Percentiles rank a stretch among this genome's conserved stretches.
phyloP scores from a whole-genome alignment of 2,113 vertebrate genomes.

The Romanogobio albipinnatus region DNA sequence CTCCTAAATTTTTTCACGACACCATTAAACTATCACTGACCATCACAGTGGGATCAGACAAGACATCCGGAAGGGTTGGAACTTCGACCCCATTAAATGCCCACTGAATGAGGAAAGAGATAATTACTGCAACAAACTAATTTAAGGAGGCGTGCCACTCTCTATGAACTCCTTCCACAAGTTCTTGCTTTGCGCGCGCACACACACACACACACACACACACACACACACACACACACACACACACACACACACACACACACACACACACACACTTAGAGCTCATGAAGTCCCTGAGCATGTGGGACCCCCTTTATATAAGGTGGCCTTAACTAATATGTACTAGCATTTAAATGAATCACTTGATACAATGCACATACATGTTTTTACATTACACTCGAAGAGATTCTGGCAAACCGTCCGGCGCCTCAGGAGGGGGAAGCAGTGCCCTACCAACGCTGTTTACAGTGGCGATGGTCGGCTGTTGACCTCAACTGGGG shows the following conservation, averaged over 20 bases:
- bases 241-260: not conserved
- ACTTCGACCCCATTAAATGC: conserved; percentile 16
- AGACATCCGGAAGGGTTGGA: conserved; percentile 33
- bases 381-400: no score
- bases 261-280: not conserved
- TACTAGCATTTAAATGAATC: no score
- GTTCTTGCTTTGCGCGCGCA: not conserved
- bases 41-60: conserved; percentile 20
- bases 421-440: no score
- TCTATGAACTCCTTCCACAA: conserved; percentile 36
- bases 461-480: no score
- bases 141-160: conserved; percentile 11
- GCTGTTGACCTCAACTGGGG: no score
- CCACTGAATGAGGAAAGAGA: conserved; percentile 20
- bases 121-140: conserved; percentile 40
- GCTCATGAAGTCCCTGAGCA: not conserved
- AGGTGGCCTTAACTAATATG: no score
- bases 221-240: not conserved
- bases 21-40: not conserved
- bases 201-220: not conserved
- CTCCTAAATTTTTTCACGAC: not conserved
- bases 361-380: no score
- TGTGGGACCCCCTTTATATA: no score
- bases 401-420: no score
- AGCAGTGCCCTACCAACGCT: no score